Base-by-base conservation (phyloP, 2,888 invertebrate species). In the Chloromyia formosa region DNA sequence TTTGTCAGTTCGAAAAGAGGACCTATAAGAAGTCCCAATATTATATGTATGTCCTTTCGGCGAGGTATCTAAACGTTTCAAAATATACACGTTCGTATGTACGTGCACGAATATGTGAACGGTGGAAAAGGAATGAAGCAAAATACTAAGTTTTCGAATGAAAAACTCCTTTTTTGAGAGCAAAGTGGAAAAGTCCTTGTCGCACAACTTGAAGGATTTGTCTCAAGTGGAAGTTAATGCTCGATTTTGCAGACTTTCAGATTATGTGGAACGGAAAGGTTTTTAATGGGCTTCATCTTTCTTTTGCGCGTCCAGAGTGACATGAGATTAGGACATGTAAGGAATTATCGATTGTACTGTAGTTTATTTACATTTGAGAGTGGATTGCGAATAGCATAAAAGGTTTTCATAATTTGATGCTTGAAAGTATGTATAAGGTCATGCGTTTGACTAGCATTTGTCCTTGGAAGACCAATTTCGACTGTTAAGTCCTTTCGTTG, bases 171-270 rank as follows among this genome's bases (percentile, higher is more conserved):
- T 62, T 16, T 10, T n/a, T n/a, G n/a, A n/a, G 40, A 14, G 40
- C 22, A 66, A 49, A 45, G 7, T 35, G 27, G 45, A 35, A 66
- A 66, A 66, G 66, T 66, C 42, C 42, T 62, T 53, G 68, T 53
- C 68, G 68, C 54, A 69, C 54, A 27, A 69, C 23, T 54, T 69
- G 54, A n/a, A 69, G 68, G 27, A 69, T 69, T 69, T 71, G 71
- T 71, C 71, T 42, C 40, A 20, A 71, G 40, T 71, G 58, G 56
- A 71, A 58, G 42, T 71, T 71, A 71, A 71, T 71, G 71, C 58
- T 40, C 58, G 58, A 71, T 56, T 71, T 69, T 58, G 40, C 56
- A 58, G 40, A 18, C 56, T 71, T 56, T 35, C n/a, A 58, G 71
- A 58, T 71, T 71, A 71, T 56, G 40, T 71, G 23, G 58, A 71